Conservation (phyloP, 2,888 invertebrate genomes). For the Gastrophysa polygoni region DNA sequence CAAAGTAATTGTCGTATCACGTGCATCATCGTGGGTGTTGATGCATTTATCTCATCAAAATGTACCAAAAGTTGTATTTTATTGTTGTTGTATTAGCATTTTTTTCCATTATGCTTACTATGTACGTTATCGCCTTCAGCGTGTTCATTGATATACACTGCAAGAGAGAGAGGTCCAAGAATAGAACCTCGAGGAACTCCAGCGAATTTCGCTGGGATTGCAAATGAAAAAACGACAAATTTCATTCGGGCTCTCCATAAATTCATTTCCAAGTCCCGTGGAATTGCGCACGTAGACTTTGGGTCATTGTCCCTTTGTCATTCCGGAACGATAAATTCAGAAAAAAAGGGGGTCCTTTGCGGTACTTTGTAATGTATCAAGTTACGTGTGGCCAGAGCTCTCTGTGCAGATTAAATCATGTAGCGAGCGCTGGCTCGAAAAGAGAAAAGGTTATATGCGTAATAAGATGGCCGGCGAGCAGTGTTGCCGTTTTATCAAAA, state of each 20-base stretch:
- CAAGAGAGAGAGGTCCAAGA: too few relatives aligned
- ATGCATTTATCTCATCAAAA: too few relatives aligned
- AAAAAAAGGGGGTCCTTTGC: slow-evolving; percentile 17
- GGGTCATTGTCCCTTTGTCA: slow-evolving; percentile 31
- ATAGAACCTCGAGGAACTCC: too few relatives aligned
- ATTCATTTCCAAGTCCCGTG: slow-evolving; percentile 23
- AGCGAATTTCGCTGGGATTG: too few relatives aligned
- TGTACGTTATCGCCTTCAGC: too few relatives aligned
- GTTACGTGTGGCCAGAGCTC: slow-evolving; percentile 32
- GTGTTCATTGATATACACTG: too few relatives aligned
- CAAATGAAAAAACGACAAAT: neutral
- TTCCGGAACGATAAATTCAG: slow-evolving; percentile 31
- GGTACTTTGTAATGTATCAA: slow-evolving; percentile 26
- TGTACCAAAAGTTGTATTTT: too few relatives aligned
- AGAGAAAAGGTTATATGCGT: slow-evolving; percentile 36
- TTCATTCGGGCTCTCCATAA: slow-evolving; percentile 11
- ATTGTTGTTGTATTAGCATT: too few relatives aligned
- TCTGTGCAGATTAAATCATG: slow-evolving; percentile 41
- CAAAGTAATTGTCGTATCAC: too few relatives aligned
- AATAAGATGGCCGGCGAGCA: slow-evolving; percentile 42
- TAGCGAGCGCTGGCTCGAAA: slow-evolving; percentile 38
- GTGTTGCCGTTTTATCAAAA: slow-evolving; percentile 2
- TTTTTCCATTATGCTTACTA: too few relatives aligned
- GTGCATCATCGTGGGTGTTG: too few relatives aligned
- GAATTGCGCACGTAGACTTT: slow-evolving; percentile 7